phyloP scores from a whole-genome alignment of 2,113 vertebrate species.

The Sterna hirundo region DNA sequence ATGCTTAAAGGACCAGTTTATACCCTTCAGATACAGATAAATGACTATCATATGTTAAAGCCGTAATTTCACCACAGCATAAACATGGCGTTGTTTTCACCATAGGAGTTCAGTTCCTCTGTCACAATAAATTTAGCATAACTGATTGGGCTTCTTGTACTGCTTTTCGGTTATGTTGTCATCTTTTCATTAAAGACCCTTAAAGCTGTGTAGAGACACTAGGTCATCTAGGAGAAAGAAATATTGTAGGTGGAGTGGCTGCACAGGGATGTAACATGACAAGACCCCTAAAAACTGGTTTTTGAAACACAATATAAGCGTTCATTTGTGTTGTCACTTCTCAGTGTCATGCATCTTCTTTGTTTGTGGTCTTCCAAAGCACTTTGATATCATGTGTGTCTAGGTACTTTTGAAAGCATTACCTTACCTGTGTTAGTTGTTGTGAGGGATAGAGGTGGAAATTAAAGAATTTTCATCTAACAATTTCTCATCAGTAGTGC shows the following conservation, averaged over 20 bases:
- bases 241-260: neutral
- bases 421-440: neutral
- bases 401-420: neutral
- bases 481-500: neutral
- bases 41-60: neutral
- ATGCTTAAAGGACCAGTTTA: neutral
- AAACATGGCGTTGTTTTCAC: slow-evolving; percentile 1
- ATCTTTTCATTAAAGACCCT: neutral
- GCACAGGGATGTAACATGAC: neutral
- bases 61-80: neutral
- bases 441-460: neutral
- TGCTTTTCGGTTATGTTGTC: neutral
- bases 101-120: neutral
- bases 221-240: neutral
- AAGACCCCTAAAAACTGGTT: neutral
- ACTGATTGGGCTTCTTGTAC: neutral
- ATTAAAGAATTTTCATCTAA: neutral
- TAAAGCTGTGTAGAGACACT: neutral
- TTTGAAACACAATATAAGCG: neutral
- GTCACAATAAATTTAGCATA: neutral
- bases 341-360: neutral
- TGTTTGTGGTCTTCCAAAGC: neutral
- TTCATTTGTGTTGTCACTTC: neutral
- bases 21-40: neutral
- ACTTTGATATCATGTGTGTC: neutral